Conservation (phyloP, 2,797 vertebrate genomes). For the Periparus ater region DNA sequence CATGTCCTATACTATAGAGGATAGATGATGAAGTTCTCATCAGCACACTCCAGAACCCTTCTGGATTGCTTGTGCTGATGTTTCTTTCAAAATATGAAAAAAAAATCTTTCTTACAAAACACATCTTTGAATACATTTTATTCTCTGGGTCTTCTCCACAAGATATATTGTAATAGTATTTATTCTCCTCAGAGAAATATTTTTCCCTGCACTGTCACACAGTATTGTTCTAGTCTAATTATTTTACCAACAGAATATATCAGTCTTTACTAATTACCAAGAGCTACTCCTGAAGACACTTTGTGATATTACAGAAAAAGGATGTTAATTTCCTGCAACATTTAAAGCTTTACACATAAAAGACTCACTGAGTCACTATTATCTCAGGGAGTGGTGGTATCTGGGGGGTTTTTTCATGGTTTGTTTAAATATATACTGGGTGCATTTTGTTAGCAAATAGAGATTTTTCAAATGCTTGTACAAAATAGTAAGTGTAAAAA, state of each 20-base stretch:
- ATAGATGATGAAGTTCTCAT: background rate
- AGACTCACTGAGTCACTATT: background rate
- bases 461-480: slow-evolving; percentile 17
- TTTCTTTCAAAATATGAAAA: background rate
- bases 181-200: background rate
- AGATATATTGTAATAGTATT: background rate
- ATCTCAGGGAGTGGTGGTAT: background rate
- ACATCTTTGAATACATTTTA: background rate
- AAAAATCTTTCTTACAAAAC: background rate
- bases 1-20: background rate
- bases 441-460: slow-evolving; percentile 1
- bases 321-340: background rate
- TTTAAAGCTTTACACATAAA: background rate
- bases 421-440: background rate
- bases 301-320: background rate
- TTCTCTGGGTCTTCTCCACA: background rate
- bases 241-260: background rate
- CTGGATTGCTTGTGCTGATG: background rate
- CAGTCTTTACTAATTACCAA: background rate
- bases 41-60: background rate
- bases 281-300: background rate
- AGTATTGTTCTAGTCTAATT: background rate
- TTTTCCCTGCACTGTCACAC: background rate
- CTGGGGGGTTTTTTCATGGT: background rate
- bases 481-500: slow-evolving; percentile 20